Percentiles rank a stretch among this genome's conserved stretches.
Conservation (phyloP, 2,113 vertebrate genomes). For the Calyptomena viridis region DNA sequence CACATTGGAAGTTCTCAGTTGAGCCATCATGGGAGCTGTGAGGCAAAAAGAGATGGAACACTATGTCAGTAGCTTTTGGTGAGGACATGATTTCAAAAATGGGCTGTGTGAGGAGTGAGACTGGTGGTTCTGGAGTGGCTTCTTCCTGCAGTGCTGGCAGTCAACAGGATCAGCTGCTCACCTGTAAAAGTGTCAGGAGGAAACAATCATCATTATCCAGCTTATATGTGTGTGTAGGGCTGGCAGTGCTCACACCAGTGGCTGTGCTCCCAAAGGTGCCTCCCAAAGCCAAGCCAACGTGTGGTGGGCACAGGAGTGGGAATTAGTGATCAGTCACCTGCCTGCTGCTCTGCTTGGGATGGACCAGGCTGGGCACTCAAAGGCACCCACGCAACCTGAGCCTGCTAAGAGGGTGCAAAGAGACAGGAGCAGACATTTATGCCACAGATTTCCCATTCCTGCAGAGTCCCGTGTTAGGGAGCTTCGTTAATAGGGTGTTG, state of each 20-base stretch:
- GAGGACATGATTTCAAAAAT: background rate
- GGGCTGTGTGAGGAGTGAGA: background rate
- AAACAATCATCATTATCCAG: background rate
- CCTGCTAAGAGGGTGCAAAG: background rate
- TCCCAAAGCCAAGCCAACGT: background rate
- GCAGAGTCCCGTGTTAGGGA: background rate
- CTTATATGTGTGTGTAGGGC: background rate
- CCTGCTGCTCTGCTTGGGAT: background rate
- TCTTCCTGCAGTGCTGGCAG: background rate
- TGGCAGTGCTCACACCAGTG: background rate
- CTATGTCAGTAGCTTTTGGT: background rate
- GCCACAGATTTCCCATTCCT: background rate
- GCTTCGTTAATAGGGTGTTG: rapidly evolving
- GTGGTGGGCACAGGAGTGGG: background rate
- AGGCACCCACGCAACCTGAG: background rate
- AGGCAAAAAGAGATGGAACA: background rate
- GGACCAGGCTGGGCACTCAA: background rate
- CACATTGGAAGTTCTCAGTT: background rate
- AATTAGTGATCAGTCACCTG: background rate
- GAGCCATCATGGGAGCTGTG: background rate
- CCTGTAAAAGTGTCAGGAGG: background rate
- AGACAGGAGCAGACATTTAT: background rate
- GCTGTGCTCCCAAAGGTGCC: background rate
- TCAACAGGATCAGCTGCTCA: background rate
- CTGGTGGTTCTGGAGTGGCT: background rate